These are phyloP conservation scores for Xylota sylvarum DNA, from an alignment of 2,888 invertebrate genomes.

Conservation along the genomic window DNA sequence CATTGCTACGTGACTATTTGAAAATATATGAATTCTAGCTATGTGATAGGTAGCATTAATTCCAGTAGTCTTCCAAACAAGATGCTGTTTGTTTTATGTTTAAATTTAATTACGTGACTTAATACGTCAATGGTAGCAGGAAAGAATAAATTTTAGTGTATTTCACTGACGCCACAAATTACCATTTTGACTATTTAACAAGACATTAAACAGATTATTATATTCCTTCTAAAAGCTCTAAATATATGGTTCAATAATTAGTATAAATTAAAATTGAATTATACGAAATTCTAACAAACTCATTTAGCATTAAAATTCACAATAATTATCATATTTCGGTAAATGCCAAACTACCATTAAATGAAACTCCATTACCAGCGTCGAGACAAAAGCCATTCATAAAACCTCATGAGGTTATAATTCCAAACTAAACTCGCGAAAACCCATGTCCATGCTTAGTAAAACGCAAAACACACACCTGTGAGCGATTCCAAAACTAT, in stretches of 20 bases:
- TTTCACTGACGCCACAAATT: neutral
- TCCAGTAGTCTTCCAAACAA: too few species aligned
- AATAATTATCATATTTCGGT: conserved; percentile 5
- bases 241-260: conserved; percentile 7
- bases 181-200: neutral
- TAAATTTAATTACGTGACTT: too few species aligned
- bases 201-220: neutral
- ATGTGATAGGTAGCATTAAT: too few species aligned
- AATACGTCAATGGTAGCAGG: neutral
- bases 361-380: neutral
- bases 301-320: neutral
- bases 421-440: neutral
- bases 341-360: neutral
- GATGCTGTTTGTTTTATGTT: too few species aligned
- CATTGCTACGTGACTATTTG: too few species aligned
- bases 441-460: neutral
- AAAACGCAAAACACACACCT: conserved; percentile 12
- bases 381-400: neutral
- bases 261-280: neutral
- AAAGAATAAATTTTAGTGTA: neutral
- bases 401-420: neutral
- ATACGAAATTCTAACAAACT: neutral
- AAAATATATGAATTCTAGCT: too few species aligned
- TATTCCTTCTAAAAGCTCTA: neutral
- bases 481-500: conserved; percentile 10